These are phyloP conservation scores for Caenorhabditis latens DNA, from an alignment of 1,140 invertebrate species.

Conservation along the genomic window DNA sequence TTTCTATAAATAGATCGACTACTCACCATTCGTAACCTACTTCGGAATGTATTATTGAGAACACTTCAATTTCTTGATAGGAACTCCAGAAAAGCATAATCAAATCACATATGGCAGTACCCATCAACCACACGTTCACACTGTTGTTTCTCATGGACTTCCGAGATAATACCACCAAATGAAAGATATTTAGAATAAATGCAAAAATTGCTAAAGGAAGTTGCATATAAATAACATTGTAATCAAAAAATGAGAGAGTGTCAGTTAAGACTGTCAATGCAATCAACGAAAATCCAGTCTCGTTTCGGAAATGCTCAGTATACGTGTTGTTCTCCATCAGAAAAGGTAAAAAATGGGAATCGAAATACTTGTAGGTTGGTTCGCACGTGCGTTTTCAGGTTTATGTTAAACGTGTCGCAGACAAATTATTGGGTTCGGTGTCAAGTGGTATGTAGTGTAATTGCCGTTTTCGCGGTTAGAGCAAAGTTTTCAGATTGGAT, in stretches of 20 bases:
- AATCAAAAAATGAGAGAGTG: not conserved
- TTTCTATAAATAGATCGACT: not conserved
- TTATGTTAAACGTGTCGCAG: not conserved
- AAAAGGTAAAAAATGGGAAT: not conserved
- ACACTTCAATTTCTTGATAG: not conserved
- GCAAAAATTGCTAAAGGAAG: not conserved
- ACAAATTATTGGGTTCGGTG: not conserved
- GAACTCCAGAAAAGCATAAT: not conserved
- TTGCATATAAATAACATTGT: not conserved
- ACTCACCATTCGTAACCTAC: not conserved
- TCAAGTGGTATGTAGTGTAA: not conserved
- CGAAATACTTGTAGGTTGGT: not conserved
- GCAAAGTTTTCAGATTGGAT: not conserved
- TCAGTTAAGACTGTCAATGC: no score
- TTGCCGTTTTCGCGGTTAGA: not conserved
- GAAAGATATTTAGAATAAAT: not conserved
- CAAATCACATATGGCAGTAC: not conserved
- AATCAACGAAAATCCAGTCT: no score
- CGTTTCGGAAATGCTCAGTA: no score
- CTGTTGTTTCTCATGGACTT: not conserved
- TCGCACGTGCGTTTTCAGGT: no score
- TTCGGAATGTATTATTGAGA: not conserved
- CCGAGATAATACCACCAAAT: not conserved
- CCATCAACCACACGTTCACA: not conserved
- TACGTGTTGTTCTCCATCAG: not conserved